Percentiles rank a stretch among this genome's conserved stretches.
phyloP scores from a whole-genome alignment of 2,888 invertebrate genomes.

The Scaeva pyrastri region DNA sequence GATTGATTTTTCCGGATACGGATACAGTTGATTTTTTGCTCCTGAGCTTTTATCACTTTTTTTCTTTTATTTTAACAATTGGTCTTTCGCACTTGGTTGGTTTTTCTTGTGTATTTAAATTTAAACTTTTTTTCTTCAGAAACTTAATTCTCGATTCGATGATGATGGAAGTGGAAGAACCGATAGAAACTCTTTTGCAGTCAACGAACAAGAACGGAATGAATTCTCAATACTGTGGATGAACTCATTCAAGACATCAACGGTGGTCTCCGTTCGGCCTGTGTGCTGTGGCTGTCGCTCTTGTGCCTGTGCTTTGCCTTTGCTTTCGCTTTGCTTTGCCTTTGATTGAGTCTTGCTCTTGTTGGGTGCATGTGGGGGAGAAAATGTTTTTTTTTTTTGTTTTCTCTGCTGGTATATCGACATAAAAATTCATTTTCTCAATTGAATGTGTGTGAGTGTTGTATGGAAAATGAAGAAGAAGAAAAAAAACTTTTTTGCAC shows the following conservation, averaged over 20 bases:
- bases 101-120: slow-evolving; percentile 2
- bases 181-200: slow-evolving; percentile 69
- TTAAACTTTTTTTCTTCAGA: slow-evolving; percentile 45
- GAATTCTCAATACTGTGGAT: slow-evolving; percentile 60
- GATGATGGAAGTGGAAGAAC: slow-evolving; percentile 51
- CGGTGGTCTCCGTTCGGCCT: slow-evolving; percentile 22
- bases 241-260: slow-evolving; percentile 54
- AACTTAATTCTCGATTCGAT: slow-evolving; percentile 29
- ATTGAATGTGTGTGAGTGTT: slow-evolving; percentile 21
- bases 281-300: slow-evolving; percentile 6
- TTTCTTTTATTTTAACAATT: background rate
- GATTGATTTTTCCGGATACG: slow-evolving; percentile 50
- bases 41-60: slow-evolving; percentile 15
- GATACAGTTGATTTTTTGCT: slow-evolving; percentile 25
- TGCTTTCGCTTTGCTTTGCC: background rate
- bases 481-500: slow-evolving; percentile 41
- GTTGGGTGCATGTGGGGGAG: slow-evolving; percentile 57
- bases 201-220: slow-evolving; percentile 74
- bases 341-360: background rate
- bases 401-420: slow-evolving; percentile 1
- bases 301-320: no score
- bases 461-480: slow-evolving; percentile 28
- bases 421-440: slow-evolving; percentile 53
- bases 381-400: slow-evolving; percentile 11
- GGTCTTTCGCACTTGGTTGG: background rate